Evolutionary conservation across 2,113 vertebrate species (phyloP), one percentile per base, ranked within the genome.

Genomic region (Gila orcuttii): DNA sequence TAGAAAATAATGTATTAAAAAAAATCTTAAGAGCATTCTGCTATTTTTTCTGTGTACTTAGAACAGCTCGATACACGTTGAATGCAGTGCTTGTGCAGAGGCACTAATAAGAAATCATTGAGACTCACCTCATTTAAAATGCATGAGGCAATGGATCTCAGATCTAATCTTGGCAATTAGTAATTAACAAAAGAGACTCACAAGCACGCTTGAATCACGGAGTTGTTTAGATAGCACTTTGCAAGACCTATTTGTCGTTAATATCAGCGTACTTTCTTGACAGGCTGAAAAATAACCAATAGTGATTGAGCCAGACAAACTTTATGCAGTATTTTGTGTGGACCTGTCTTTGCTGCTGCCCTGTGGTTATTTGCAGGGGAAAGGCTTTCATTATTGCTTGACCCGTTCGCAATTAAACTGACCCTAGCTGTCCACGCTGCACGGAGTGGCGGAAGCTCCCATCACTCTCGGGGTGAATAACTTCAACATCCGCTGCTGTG

Each of bases 131-230:
- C 42, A 86, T 39, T 86, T 86, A 81, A 76, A 76, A 86, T 86
- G 69, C 71, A 86, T 82, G 57, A 82, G 79, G 79, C 79, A 17
- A 64, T 76, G 50, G 79, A 82, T 82, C 79, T 82, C 79, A 50
- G 39, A 80, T 86, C 60, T 83, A 82, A 82, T 82, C 55, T 47
- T 76, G 71, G 66, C 79, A 82, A 86, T 86, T 82, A 86, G 79
- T 50, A 82, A 62, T 68, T 66, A 68, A 83, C 39, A 68, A 45
- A 31, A 76, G 55, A n/a, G 33, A 78, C 57, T 74, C 47, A 71
- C 64, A 81, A 31, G 79, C 85, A 83, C 17, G 39, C 52, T 36
- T 50, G 69, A 75, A 75, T 62, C 21, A 57, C 21, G 21, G 55
- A 59, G 59, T 3, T 57, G 71, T 76, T 74, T 68, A 86, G 85